Base-by-base conservation (phyloP, 2,888 invertebrate genomes). In the Seira musarum region DNA sequence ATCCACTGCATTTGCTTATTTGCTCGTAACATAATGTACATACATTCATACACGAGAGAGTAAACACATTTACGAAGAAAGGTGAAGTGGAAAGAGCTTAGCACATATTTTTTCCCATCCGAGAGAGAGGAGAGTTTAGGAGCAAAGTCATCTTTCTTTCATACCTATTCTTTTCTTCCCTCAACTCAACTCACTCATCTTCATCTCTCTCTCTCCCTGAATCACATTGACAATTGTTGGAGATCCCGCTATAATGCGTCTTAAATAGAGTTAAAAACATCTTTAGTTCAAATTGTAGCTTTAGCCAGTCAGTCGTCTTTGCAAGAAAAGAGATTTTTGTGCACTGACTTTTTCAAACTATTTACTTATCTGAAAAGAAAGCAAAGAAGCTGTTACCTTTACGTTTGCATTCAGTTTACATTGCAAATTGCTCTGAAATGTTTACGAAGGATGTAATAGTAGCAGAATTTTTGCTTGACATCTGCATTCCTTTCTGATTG, bases 171-270 rank as follows among this genome's bases (percentile, higher is more conserved):
- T 72, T 63, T 79, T 61, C 49, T 67, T 46, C 24, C 19, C 49
- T 6, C 40, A 61, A n/a, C 25, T 60, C 65, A 35, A 35, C 49
- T 21, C 53, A n/a, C 25, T 60, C 65, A 35, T 65, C 49, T 21
- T 64, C 46, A 30, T 69, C 57, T 60, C 25, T 68, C 22, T 49
- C 25, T 68, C 22, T 49, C 63, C 64, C 65, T 69, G 80, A 67
- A 73, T 80, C 35, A 53, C 49, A 69, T 80, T 80, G 80, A 73
- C 80, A 80, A 53, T 53, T 53, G 53, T 40, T 73, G n/a, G 30
- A 80, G 80, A 60, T 80, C 68, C 80, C 80, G 80, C 80, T 80
- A 80, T 79, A 79, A 79, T 72, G 57, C 80, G 67, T 80, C 79
- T 73, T 71, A 68, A 67, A 70, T 53, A 53, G 53, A 53, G 53